These are phyloP conservation scores for Coluber constrictor DNA, from an alignment of 2,797 vertebrate species.

Conservation along the genomic window DNA sequence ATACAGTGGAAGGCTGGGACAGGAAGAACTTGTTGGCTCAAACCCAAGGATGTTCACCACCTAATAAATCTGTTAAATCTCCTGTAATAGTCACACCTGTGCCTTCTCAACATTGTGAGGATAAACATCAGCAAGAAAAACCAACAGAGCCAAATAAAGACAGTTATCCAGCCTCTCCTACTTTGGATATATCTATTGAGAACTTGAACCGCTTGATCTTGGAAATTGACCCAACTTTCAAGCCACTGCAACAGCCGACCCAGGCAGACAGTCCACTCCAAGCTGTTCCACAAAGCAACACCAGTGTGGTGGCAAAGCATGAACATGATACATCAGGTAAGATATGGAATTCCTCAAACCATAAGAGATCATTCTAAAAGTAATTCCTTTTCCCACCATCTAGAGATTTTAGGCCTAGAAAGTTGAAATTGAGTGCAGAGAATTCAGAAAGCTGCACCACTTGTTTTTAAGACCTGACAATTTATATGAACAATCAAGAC, in stretches of 20 bases:
- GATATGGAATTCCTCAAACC: conserved; percentile 16
- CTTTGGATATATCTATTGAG: conserved; percentile 81
- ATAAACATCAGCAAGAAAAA: neutral
- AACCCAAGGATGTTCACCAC: conserved; percentile 5
- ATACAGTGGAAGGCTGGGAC: conserved; percentile 63
- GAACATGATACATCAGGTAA: conserved; percentile 67
- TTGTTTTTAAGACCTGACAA: neutral
- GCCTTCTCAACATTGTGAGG: neutral
- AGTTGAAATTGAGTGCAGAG: neutral
- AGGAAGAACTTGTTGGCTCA: conserved; percentile 13
- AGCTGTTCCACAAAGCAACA: neutral
- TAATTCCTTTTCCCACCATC: neutral
- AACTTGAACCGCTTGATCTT: conserved; percentile 86
- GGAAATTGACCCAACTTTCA: conserved; percentile 87
- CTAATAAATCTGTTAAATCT: conserved; percentile 18
- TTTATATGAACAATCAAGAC: neutral
- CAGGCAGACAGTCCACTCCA: conserved; percentile 3
- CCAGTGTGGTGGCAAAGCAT: conserved; percentile 31
- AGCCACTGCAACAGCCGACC: conserved; percentile 62
- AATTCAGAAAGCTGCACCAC: neutral
- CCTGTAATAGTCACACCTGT: rapidly evolving
- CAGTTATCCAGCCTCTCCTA: conserved; percentile 52
- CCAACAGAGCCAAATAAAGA: neutral
- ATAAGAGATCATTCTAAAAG: neutral
- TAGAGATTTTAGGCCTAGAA: neutral